Percentiles rank a stretch among this genome's conserved stretches.
Conservation (phyloP, 2,888 invertebrate genomes). For the Hipparchia semele region DNA sequence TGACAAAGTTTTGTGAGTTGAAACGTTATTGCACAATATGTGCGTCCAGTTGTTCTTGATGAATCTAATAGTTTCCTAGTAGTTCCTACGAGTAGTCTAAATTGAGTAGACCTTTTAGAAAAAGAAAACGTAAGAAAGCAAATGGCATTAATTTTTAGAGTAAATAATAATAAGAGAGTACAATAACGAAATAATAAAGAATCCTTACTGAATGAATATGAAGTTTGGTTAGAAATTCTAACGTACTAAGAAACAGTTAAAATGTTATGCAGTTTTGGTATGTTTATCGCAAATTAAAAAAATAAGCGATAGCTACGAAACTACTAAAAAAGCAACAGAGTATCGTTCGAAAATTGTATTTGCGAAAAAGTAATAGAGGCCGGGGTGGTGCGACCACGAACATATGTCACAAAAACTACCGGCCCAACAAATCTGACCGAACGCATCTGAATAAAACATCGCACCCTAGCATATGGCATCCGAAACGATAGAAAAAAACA, state of each 20-base stretch:
- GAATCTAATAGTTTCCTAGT: no score
- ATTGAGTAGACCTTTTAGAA: no score
- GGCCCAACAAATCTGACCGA: conserved; percentile 42
- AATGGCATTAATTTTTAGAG: no score
- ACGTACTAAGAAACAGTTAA: not conserved
- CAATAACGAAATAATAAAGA: not conserved
- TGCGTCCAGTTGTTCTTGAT: no score
- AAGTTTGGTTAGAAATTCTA: not conserved
- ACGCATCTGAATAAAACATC: conserved; percentile 55
- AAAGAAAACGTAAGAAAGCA: no score
- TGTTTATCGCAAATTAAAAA: no score
- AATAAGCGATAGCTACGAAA: no score
- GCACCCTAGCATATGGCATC: conserved; percentile 57
- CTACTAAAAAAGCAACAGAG: no score
- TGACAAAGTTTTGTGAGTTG: no score
- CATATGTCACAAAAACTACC: conserved; percentile 35
- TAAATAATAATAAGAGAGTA: not conserved
- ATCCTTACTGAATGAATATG: not conserved
- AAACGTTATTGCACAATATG: no score
- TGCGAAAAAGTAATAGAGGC: conserved; percentile 15
- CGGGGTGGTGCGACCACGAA: conserved; percentile 24
- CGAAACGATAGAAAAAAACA: conserved; percentile 59
- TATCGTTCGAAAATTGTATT: not conserved
- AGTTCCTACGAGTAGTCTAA: no score
- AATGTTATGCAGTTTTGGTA: not conserved